Conservation (phyloP, 1,140 invertebrate genomes). For the Microplitis mediator region DNA sequence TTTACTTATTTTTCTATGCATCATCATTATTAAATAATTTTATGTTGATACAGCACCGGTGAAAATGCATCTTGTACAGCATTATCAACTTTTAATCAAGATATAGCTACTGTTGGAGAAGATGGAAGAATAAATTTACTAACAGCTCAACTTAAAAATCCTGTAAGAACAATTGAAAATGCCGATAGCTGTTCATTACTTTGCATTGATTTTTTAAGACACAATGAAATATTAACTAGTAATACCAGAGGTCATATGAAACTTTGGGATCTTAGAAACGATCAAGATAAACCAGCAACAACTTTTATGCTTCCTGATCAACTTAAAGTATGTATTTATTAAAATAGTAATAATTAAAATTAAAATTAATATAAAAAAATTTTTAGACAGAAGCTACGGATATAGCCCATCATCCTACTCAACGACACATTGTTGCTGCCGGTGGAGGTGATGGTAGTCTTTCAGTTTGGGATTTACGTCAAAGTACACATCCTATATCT, state of each 20-base stretch:
- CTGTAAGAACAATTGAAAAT: constrained; percentile 70
- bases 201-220: constrained; percentile 77
- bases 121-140: constrained; percentile 79
- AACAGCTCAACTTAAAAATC: constrained; percentile 67
- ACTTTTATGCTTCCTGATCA: constrained; percentile 74
- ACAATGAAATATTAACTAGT: constrained; percentile 80
- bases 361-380: background rate
- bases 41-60: constrained; percentile 32
- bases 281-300: constrained; percentile 65
- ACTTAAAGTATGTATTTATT: constrained; percentile 52
- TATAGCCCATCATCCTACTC: constrained; percentile 82
- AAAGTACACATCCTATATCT: constrained; percentile 80
- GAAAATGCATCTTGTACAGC: constrained; percentile 70
- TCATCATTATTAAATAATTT: background rate
- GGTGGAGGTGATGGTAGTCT: constrained; percentile 82
- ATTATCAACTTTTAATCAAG: constrained; percentile 72
- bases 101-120: constrained; percentile 80
- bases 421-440: constrained; percentile 80
- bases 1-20: background rate
- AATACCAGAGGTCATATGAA: constrained; percentile 87
- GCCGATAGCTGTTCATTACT: constrained; percentile 83
- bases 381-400: constrained; percentile 70
- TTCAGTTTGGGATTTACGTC: constrained; percentile 87
- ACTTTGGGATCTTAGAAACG: constrained; percentile 79
- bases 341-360: background rate